Base-by-base conservation (phyloP, 2,797 vertebrate genomes). In the Molossus alvarezi region DNA sequence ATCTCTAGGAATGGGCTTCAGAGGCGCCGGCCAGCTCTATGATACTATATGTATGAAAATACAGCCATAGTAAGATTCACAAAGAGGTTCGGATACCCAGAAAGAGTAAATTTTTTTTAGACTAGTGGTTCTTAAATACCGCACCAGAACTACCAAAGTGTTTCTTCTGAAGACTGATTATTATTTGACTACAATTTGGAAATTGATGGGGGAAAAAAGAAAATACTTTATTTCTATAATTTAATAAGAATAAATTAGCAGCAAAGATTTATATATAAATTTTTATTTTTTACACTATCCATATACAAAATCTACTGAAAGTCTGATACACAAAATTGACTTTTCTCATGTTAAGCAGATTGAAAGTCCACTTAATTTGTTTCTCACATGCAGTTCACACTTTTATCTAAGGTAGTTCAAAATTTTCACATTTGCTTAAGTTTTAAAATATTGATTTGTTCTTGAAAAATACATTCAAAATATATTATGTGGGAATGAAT, bases 381-480 rank as follows among this genome's bases (percentile, higher is more conserved):
- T 86, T 96, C 48, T 92, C 55, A 93, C 37, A 76, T n/a, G 76
- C 2, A 57, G 64, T 69, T 86, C 60, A 90, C 11, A 72, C 73
- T 51, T 81, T 13, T 55, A 94, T 75, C 79, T 92, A 82, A 93
- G 11, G 57, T 57, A 90, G 12, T 94, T 96, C n/a, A 89, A 93
- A 92, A 57, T 57, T 90, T 88, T 83, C 76, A 73, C 60, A 79
- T 55, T 72, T 75, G 64, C 71, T 87, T 72, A 89, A 89, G 58
- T 72, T 83, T 96, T 88, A 20, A 96, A 94, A 82, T 72, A 87
- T 0, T 84, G 17, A 93, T 45, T 77, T 92, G 6, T 96, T 95
- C 57, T 89, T 95, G 9, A 91, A 95, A 96, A 97, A 91, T 69
- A 88, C 6, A 88, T 64, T 90, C 65, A 94, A 80, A 94, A 95